phyloP scores from a whole-genome alignment of 2,113 vertebrate species.

The Piaya cayana region DNA sequence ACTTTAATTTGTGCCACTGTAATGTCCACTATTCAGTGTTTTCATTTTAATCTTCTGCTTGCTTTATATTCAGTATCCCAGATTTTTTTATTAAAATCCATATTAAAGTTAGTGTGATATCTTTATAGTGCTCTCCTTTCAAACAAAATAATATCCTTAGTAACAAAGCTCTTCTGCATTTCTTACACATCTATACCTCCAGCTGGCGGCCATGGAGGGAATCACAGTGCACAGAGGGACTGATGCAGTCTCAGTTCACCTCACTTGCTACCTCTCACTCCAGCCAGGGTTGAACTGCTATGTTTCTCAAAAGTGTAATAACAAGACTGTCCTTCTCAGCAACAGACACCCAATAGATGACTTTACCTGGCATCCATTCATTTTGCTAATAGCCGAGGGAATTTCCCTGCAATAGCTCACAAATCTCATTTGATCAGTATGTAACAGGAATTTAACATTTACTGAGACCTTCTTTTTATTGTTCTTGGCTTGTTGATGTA shows the following conservation, averaged over 20 bases:
- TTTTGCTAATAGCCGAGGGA: not conserved
- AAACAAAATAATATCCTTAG: not conserved
- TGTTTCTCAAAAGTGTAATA: not conserved
- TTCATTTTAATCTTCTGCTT: slow-evolving; percentile 15
- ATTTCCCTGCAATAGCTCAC: not conserved
- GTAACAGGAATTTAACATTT: not conserved
- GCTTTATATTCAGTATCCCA: slow-evolving; percentile 15
- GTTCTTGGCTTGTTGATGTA: not conserved
- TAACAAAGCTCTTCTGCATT: not conserved
- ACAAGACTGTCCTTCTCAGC: not conserved
- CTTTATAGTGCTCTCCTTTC: not conserved
- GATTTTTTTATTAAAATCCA: slow-evolving; percentile 50
- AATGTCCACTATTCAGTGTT: not conserved
- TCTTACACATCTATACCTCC: not conserved
- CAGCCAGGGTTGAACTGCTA: not conserved
- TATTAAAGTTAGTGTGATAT: slow-evolving; percentile 37
- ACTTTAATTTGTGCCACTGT: slow-evolving; percentile 2
- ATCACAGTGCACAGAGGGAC: not conserved
- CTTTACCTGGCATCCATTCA: not conserved
- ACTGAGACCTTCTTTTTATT: not conserved
- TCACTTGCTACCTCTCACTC: not conserved
- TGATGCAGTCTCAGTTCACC: not conserved
- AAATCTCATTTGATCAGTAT: not conserved
- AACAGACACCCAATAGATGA: not conserved
- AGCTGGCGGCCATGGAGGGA: not conserved